These are phyloP conservation scores for Oreochromis grahami DNA, from an alignment of 2,797 vertebrate species.

Conservation along the genomic window DNA sequence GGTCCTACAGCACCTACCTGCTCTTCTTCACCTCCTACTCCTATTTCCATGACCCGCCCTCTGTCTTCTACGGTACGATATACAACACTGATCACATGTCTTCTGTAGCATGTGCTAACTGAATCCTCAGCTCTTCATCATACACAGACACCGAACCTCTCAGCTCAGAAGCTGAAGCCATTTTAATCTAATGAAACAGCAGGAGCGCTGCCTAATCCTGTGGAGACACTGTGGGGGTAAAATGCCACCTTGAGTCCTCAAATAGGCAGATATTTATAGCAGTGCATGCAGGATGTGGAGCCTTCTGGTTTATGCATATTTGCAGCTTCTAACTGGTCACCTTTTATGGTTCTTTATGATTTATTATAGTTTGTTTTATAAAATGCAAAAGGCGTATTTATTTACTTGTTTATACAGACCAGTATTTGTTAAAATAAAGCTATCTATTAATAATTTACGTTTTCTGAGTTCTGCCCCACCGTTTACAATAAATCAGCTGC, in stretches of 20 bases:
- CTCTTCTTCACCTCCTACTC: conserved; percentile 90
- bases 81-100: background rate
- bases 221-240: background rate
- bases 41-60: conserved; percentile 91
- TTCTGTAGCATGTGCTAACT: background rate
- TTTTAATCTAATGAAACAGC: conserved; percentile 17
- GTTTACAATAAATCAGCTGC: background rate
- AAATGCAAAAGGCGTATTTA: background rate
- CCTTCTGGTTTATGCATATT: background rate
- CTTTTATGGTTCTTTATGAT: background rate
- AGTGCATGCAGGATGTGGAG: background rate
- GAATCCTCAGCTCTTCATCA: background rate
- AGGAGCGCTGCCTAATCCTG: background rate
- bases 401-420: background rate
- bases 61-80: conserved; percentile 88
- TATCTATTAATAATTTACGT: background rate
- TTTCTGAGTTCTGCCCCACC: background rate
- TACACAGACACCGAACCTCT: background rate
- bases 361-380: background rate
- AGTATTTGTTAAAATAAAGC: background rate
- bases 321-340: background rate
- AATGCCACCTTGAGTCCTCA: conserved; percentile 9
- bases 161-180: background rate
- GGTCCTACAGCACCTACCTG: conserved; percentile 91
- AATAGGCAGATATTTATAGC: background rate